Base-by-base conservation (phyloP, 2,888 invertebrate species). In the Oscheius myriophilus region DNA sequence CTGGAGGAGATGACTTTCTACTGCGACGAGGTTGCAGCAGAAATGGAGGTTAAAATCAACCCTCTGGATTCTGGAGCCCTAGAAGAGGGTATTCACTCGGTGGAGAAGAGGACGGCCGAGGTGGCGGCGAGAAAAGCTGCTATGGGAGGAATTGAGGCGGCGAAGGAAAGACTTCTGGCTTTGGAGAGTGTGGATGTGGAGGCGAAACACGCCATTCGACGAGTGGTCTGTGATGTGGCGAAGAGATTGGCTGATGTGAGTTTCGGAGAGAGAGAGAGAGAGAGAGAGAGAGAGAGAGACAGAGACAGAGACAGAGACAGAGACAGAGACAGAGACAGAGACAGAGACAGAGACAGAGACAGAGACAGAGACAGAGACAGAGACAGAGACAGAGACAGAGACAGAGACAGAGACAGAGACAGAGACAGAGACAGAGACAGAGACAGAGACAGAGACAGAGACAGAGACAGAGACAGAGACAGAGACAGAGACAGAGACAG, bases 111-210 rank as follows among this genome's bases (percentile, higher is more conserved):
- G 42, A 42, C 25, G 21, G 42, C 11, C 11, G 55, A 69, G 45
- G 54, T 62, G 26, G 62, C 43, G 39, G 18, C 46, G 23, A 72
- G 74, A 61, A 70, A 72, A 33, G n/a, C 57, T 21, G 65, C 67
- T 26, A 69, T 72, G 67, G 72, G 43, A 49, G 75, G 67, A 26
- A 58, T 84, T 39, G 74, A 83, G 77, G 54, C 79, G 84, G 58
- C 83, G 11, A 84, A 84, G 53, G 82, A 84, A 62, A 73, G 79
- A 54, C 78, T 84, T 45, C 73, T 82, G 11, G 75, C 74, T 1
- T 41, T 80, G 51, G 65, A 59, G 14, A 68, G 69, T 9, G 82
- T 82, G 9, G 79, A 82, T 41, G 67, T 66, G 26, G 77, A 82
- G 25, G 72, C 77, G 11, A 83, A 83, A 57, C 84, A 84, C 72